Base-by-base conservation (phyloP, 2,797 vertebrate species). In the Morelia viridis region DNA sequence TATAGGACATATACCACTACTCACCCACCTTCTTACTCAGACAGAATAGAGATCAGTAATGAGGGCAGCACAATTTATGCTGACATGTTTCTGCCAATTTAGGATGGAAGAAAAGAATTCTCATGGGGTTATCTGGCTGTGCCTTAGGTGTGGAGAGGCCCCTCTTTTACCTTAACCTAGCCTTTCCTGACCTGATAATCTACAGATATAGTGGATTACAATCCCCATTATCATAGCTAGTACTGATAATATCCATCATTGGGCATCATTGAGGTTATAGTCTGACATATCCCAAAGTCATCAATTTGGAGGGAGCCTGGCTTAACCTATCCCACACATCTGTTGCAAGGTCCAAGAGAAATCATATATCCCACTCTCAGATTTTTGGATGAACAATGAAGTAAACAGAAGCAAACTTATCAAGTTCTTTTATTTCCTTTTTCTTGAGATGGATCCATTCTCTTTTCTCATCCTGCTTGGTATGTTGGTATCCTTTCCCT, bases 401-500 rank as follows among this genome's bases (percentile, higher is more conserved):
- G 2, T 46, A 35, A 41, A 58, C 57, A 80, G 57, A 89, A 41
- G 15, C 5, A 58, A 60, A 35, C 12, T 56, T 46, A 22, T 80
- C 41, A 41, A 26, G 26, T 76, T 11, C 35, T 56, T 57, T 85
- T 90, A 35, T 53, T 50, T 22, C 10, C 19, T 35, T 10, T 24
- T 17, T 2, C 1, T 10, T 28, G 5, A 28, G 0, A 35, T 85
- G 46, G 17, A 11, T 31, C 19, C 13, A 31, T 56, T 91, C 9
- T 71, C 10, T 71, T 56, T 91, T 26, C 28, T 11, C 12, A 12
- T 85, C 5, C 8, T 57, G 57, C 9, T 86, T 41, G 17, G 17
- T 90, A 85, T 64, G 90, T 85, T 65, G 60, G 65, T 94, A 95
- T 89, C 92, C 92, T 95, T 89, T 94, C 90, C 90, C 76, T 91